A percentile compares a stretch with the other conserved stretches of the same genome.
Conservation (phyloP, 1,140 invertebrate species). For the Palaemon carinicauda region DNA sequence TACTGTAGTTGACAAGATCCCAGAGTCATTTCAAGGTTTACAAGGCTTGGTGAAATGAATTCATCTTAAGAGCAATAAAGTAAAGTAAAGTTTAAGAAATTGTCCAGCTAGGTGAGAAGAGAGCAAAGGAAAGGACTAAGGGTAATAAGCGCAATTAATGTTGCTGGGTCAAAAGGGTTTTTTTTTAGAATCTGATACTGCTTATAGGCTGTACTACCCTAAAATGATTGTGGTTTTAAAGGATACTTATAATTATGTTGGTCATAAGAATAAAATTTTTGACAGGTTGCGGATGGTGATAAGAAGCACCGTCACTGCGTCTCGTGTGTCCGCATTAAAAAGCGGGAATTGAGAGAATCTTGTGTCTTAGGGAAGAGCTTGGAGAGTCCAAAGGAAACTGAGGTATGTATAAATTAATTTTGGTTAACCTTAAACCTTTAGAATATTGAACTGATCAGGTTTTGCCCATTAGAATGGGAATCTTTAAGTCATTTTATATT, state of each 20-base stretch:
- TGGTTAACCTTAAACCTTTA: neutral
- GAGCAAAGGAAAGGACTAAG: no score
- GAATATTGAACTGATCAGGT: no score
- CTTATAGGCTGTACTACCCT: no score
- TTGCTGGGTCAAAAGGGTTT: neutral
- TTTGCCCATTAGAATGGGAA: no score
- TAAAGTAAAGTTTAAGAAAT: no score
- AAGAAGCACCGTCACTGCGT: slow-evolving; percentile 63
- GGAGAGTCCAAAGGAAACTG: slow-evolving; percentile 59
- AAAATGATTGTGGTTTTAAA: neutral
- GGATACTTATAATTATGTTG: neutral
- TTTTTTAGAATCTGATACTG: no score
- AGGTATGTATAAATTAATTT: slow-evolving; percentile 49
- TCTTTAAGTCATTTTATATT: no score
- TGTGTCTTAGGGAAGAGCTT: slow-evolving; percentile 60
- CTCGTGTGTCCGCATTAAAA: slow-evolving; percentile 64
- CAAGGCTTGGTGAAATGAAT: no score
- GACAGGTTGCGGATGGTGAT: slow-evolving; percentile 26
- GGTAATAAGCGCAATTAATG: neutral
- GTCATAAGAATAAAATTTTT: neutral
- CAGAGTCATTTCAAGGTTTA: no score
- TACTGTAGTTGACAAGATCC: no score
- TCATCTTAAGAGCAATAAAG: no score
- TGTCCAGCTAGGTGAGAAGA: no score
- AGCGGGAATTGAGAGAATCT: slow-evolving; percentile 62